These are phyloP conservation scores for Synanthedon vespiformis DNA, from an alignment of 2,888 invertebrate genomes.

Conservation along the genomic window DNA sequence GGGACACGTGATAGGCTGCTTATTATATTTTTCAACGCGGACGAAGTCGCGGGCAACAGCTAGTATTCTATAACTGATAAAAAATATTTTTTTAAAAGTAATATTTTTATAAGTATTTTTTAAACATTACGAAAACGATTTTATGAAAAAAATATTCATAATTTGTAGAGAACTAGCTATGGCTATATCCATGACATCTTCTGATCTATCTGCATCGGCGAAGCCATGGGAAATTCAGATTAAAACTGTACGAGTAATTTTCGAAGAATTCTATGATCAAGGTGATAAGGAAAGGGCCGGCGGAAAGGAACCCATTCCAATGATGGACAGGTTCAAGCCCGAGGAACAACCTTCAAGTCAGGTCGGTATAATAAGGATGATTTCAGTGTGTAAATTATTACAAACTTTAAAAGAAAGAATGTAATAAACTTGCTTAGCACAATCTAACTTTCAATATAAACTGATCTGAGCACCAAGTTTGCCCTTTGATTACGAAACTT, in stretches of 20 bases:
- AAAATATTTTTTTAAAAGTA: no score
- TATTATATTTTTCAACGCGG: no score
- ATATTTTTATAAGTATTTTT: no score
- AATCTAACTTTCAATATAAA: no score
- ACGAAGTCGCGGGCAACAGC: no score
- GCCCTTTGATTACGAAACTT: no score
- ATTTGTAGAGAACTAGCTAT: slow-evolving; percentile 71
- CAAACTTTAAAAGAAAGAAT: no score
- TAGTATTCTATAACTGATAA: no score
- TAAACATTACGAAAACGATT: neutral
- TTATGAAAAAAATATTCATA: slow-evolving; percentile 12
- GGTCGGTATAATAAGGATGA: slow-evolving; percentile 33
- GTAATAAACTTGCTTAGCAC: no score
- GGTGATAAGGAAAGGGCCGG: slow-evolving; percentile 78
- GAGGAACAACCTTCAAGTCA: slow-evolving; percentile 82
- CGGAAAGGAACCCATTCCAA: slow-evolving; percentile 79
- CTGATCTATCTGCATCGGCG: slow-evolving; percentile 85
- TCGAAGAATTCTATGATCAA: slow-evolving; percentile 85
- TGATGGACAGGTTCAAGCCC: slow-evolving; percentile 83
- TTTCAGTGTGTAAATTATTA: no score
- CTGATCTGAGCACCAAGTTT: no score
- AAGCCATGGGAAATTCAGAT: slow-evolving; percentile 88
- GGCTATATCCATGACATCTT: slow-evolving; percentile 86
- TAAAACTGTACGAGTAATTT: slow-evolving; percentile 83
- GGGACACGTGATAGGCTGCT: no score